A percentile compares a stretch with the other conserved stretches of the same genome.
Evolutionary conservation across 2,888 invertebrate genomes (phyloP).

Genomic region (Morinoia aosen): DNA sequence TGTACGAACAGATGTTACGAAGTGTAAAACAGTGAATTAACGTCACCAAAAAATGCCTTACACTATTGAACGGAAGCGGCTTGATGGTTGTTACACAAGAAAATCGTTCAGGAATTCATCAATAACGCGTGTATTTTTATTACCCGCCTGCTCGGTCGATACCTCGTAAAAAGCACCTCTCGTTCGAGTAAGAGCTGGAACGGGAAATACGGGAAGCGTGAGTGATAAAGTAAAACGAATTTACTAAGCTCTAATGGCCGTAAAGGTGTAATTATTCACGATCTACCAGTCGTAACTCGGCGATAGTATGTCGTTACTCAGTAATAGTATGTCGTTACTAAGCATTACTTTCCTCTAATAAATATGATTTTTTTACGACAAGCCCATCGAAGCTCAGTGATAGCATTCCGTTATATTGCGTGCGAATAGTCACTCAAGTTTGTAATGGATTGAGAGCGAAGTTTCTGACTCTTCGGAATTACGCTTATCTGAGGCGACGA

Average conservation of each 20-base stretch:
- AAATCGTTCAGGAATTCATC: not conserved
- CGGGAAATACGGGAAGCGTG: not conserved
- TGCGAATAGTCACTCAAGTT: too few species aligned
- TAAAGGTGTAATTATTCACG: not conserved
- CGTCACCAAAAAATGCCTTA: not conserved
- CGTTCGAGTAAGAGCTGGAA: not conserved
- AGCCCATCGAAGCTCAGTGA: too few species aligned
- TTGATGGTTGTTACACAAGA: too few species aligned
- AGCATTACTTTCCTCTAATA: too few species aligned
- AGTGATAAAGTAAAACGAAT: not conserved
- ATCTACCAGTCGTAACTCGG: too few species aligned
- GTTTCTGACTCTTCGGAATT: too few species aligned
- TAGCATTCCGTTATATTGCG: too few species aligned
- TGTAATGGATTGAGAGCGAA: too few species aligned
- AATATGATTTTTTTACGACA: not conserved
- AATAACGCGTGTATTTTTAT: not conserved
- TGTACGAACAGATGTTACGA: not conserved
- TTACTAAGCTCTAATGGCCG: not conserved
- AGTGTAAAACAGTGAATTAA: not conserved
- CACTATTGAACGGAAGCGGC: not conserved
- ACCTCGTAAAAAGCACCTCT: not conserved
- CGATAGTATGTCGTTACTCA: too few species aligned
- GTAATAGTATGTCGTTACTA: too few species aligned
- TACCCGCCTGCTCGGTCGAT: not conserved
- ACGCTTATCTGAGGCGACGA: too few species aligned